phyloP scores from a whole-genome alignment of 2,797 vertebrate genomes.

The Enteromius argenteus region DNA sequence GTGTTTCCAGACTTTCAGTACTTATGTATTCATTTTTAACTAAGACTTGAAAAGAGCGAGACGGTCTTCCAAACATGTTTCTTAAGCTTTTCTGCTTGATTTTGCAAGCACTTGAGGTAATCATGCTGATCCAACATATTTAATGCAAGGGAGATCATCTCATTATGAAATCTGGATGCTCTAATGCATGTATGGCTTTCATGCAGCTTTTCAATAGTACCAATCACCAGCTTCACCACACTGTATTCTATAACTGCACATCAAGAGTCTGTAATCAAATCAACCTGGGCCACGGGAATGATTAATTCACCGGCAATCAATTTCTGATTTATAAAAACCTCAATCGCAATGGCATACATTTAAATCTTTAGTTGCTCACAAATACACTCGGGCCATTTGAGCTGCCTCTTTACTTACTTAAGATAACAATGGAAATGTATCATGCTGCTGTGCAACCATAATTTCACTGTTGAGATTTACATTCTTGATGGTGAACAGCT shows the following conservation, averaged over 20 bases:
- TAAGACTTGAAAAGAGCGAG: neutral
- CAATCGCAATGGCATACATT: constrained; percentile 30
- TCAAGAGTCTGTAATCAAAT: constrained; percentile 44
- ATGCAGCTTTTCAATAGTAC: constrained; percentile 18
- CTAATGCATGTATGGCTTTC: constrained; percentile 28
- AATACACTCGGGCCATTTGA: constrained; percentile 30
- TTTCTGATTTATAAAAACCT: constrained; percentile 25
- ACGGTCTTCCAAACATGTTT: neutral
- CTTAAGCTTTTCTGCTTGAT: constrained; percentile 9
- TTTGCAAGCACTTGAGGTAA: constrained; percentile 41
- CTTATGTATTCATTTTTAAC: neutral
- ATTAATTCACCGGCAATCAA: constrained; percentile 21
- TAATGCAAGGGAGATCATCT: constrained; percentile 38
- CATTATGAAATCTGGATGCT: constrained; percentile 11
- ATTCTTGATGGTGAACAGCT: neutral
- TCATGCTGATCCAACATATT: constrained; percentile 40
- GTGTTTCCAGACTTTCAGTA: too few species aligned
- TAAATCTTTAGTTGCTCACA: constrained; percentile 22
- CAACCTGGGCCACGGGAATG: constrained; percentile 32
- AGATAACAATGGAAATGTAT: neutral
- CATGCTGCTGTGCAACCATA: neutral
- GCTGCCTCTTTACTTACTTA: neutral
- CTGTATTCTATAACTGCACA: constrained; percentile 21
- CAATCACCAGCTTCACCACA: constrained; percentile 9
- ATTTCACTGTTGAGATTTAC: constrained; percentile 14